Evolutionary conservation across 1,140 invertebrate genomes (phyloP), one percentile per base, ranked within the genome.

Genomic region (Zaprionus lachaisei): DNA sequence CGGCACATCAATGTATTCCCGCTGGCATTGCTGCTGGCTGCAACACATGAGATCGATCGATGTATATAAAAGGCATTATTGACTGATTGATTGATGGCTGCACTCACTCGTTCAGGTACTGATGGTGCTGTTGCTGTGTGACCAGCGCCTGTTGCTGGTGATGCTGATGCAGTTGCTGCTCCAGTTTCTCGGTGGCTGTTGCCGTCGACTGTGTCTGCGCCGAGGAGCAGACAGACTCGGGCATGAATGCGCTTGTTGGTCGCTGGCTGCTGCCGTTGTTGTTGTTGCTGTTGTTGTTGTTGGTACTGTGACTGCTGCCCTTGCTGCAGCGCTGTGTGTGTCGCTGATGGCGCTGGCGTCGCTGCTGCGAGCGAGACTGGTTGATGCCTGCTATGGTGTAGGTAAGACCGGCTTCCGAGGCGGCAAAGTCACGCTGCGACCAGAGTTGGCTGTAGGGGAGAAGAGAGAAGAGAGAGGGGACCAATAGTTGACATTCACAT

Each of bases 1-100:
- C 37, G 92, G 92, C 24, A 93, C 91, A 74, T 93, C 92, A n/a
- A 93, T 93, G 28, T 93, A 93, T 62, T 93, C 92, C 3, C 92
- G 80, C 62, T 77, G 87, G 47, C 80, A 77, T 55, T 85, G 69
- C 20, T 63, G 77, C 47, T 81, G 72, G 67, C 63, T 63, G 60
- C 38, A 51, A 3, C 14, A 1, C 15, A 56, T 31, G n/a, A 56
- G 14, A 7, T 22, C 22, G 14, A 7, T 22, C 22, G 15, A n/a
- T 24, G 26, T 17, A 26, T 9, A 56, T 24, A 56, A 2, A 31
- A 17, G 12, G n/a, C 20, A 20, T 7, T 7, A 4, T 7, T 4
- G n/a, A 20, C 41, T 17, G 7, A 47, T 17, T 47, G 41, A 47
- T 17, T 47, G n/a, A 17, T 47, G n/a, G n/a, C 37, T 38, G n/a